A percentile compares a stretch with the other conserved stretches of the same genome.
Conservation (phyloP, 2,888 invertebrate species). For the Scaptomyza flava region DNA sequence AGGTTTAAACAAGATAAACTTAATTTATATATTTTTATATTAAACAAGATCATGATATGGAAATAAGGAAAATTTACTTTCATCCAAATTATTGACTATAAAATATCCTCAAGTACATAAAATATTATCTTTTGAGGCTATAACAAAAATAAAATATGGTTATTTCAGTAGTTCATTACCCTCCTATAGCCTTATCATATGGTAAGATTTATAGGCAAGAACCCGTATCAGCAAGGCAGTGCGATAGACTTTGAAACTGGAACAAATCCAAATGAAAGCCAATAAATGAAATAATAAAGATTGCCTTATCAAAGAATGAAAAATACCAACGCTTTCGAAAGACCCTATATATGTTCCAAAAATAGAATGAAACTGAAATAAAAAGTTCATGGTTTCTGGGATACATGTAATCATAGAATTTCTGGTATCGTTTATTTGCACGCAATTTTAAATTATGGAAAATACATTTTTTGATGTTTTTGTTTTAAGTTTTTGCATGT, state of each 20-base stretch:
- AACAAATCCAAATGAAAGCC: no score
- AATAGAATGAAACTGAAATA: neutral
- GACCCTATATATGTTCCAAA: neutral
- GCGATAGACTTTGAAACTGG: conserved; percentile 20
- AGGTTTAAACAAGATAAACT: neutral
- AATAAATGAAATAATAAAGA: no score
- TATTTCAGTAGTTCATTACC: no score
- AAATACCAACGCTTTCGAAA: neutral
- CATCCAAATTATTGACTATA: no score
- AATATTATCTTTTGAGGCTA: no score
- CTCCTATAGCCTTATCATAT: no score
- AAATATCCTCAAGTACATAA: no score
- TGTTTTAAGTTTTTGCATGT: conserved; percentile 19
- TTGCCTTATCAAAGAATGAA: no score
- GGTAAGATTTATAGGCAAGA: no score
- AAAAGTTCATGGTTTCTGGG: neutral
- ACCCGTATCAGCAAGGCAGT: no score
- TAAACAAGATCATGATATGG: no score
- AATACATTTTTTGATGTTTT: conserved; percentile 53
- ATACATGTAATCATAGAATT: neutral
- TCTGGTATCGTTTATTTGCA: conserved; percentile 45
- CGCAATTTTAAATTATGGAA: conserved; percentile 63
- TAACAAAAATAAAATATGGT: no score
- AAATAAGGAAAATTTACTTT: neutral
- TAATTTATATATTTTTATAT: neutral